Evolutionary conservation across 2,797 vertebrate species (phyloP).

Genomic region (Taeniopygia guttata): DNA sequence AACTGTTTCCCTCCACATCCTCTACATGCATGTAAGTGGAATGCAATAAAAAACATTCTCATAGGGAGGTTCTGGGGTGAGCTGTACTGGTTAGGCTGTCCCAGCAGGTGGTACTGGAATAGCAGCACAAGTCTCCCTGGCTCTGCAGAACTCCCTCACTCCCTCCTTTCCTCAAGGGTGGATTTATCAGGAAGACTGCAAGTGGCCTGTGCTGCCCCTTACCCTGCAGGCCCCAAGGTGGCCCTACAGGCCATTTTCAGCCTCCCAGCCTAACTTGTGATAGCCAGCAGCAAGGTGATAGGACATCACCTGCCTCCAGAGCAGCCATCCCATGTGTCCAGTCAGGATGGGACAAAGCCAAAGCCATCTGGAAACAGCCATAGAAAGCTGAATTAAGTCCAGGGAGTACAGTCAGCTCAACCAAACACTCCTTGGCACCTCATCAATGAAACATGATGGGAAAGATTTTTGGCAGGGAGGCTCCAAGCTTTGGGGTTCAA

Average conservation of each 20-base stretch:
- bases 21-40: no score
- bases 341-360: background rate
- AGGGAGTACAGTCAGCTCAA: background rate
- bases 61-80: background rate
- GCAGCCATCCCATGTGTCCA: fast-evolving
- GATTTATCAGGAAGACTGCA: background rate
- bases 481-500: background rate
- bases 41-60: background rate
- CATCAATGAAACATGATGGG: fast-evolving
- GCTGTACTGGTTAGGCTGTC: background rate
- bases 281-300: fast-evolving
- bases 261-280: fast-evolving
- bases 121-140: background rate
- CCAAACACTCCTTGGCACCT: background rate
- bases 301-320: background rate
- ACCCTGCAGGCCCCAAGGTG: background rate
- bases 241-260: background rate
- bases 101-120: background rate
- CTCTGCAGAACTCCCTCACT: fast-evolving
- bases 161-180: background rate
- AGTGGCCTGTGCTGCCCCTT: background rate
- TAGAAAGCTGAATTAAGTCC: background rate
- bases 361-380: background rate
- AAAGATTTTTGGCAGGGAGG: background rate
- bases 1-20: background rate